Base-by-base conservation (phyloP, 2,113 vertebrate species). In the Lates calcarifer region DNA sequence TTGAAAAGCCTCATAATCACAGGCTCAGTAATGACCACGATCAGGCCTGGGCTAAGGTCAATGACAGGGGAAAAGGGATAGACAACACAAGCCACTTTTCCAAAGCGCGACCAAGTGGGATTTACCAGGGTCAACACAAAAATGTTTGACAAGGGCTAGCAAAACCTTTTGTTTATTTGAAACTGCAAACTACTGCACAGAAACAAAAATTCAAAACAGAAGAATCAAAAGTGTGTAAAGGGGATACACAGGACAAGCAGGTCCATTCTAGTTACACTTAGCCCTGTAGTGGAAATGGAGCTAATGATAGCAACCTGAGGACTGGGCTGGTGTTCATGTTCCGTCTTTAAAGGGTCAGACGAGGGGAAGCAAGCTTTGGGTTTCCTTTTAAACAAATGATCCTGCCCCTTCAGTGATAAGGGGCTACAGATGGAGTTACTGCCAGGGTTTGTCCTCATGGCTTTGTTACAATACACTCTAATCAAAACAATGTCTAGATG, bases 1-100 rank as follows among this genome's bases (percentile, higher is more conserved):
- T 83, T 81, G 68, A 88, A 91, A 89, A 84, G 83, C 80, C 77
- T 85, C 85, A 79, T 92, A 90, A 90, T 91, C 76, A 87, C 78
- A 66, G 81, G 82, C 62, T 91, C 80, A 74, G 81, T 92, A 39
- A 87, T 80, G 39, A 83, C 70, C 61, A 60, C 13, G 24, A 73
- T 82, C 47, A 72, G 82, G 72, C 64, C 57, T 74, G 69, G 62
- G 53, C 47, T 63, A 79, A 83, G 89, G 89, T 90, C 86, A 90
- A 63, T 68, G 68, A 74, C 12, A n/a, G 1, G 62, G 60, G 65
- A 35, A 74, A 64, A 53, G 57, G 33, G 57, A 83, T n/a, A n/a
- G 57, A 79, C 72, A 51, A 77, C 78, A 82, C 41, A 84, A 70
- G 64, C 28, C 43, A 81, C 66, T 84, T 79, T 71, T 61, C 35